Percentiles rank a stretch among this genome's conserved stretches.
These are phyloP conservation scores for Hylia prasina DNA, from an alignment of 2,113 vertebrate species.

Conservation along the genomic window DNA sequence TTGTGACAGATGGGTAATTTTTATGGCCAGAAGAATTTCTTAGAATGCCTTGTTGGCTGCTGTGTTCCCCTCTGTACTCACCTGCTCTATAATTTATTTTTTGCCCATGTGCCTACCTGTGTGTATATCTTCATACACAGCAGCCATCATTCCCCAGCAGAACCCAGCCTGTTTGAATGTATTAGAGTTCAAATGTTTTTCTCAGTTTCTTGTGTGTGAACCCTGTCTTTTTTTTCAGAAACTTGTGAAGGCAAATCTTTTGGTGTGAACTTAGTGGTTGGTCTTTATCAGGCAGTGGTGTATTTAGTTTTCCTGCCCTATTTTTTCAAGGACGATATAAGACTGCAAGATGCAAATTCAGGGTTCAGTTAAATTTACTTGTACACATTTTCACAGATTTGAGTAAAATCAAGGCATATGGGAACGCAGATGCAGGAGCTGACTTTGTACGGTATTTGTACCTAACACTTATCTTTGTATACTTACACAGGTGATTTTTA, in stretches of 20 bases:
- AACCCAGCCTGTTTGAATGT: neutral
- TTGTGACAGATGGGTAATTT: neutral
- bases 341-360: neutral
- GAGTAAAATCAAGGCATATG: neutral
- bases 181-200: neutral
- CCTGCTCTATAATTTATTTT: neutral
- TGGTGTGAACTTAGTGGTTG: neutral
- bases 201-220: neutral
- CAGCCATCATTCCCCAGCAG: neutral
- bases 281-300: neutral
- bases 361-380: neutral
- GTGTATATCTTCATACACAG: neutral
- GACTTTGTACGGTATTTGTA: neutral
- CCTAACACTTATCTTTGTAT: neutral
- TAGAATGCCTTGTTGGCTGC: neutral
- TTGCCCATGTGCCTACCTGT: neutral
- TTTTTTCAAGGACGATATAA: neutral
- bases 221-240: neutral
- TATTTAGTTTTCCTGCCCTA: neutral
- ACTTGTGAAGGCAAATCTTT: neutral
- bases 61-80: neutral
- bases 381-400: neutral
- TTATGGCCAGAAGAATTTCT: neutral
- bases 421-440: neutral
- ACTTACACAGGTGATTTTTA: neutral